These are phyloP conservation scores for Tyto alba DNA, from an alignment of 2,113 vertebrate genomes.

Conservation along the genomic window DNA sequence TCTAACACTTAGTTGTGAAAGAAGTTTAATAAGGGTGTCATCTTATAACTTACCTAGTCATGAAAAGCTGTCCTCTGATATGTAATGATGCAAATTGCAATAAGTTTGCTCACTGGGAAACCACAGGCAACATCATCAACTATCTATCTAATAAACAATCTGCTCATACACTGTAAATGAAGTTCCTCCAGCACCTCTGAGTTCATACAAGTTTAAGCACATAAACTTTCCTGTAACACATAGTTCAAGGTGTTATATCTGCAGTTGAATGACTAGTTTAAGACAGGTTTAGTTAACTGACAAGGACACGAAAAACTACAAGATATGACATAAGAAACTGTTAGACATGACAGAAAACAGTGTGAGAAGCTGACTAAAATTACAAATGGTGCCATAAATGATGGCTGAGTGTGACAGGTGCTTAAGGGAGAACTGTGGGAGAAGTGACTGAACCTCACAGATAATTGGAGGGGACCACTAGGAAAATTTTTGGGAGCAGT, in stretches of 20 bases:
- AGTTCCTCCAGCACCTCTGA: not conserved
- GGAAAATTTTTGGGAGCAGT: rapidly evolving
- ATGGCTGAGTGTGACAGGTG: not conserved
- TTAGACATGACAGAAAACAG: not conserved
- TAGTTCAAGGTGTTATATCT: not conserved
- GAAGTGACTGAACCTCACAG: not conserved
- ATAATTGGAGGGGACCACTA: not conserved
- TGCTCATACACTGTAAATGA: not conserved
- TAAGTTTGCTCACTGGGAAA: not conserved
- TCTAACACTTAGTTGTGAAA: not conserved
- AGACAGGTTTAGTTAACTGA: not conserved
- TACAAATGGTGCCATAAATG: rapidly evolving
- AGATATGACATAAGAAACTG: not conserved
- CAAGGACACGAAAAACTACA: not conserved
- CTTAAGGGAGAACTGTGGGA: not conserved
- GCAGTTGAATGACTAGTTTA: not conserved
- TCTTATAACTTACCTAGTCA: not conserved
- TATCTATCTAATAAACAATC: not conserved
- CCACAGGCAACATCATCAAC: not conserved
- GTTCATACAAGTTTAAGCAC: not conserved
- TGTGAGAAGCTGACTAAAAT: not conserved
- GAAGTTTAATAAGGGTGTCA: not conserved
- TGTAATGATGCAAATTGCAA: not conserved
- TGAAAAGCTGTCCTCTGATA: not conserved
- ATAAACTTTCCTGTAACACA: not conserved